phyloP scores from a whole-genome alignment of 1,140 invertebrate genomes.

The Platyscapa corneri region DNA sequence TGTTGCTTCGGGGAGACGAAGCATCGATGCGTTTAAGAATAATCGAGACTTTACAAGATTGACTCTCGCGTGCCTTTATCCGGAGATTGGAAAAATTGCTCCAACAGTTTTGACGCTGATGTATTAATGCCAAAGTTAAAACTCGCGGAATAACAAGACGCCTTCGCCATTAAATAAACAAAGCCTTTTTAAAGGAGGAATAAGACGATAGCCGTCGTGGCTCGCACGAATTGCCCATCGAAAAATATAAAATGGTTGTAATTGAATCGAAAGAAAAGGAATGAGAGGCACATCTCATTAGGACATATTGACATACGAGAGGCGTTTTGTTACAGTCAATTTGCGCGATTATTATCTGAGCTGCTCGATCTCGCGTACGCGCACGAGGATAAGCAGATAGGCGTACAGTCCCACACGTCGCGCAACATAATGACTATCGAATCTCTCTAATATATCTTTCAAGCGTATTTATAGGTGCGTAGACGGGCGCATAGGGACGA shows the following conservation, averaged over 20 bases:
- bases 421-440: slow-evolving; percentile 44
- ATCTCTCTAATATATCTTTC: slow-evolving; percentile 43
- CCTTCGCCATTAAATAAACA: too few relatives aligned
- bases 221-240: background rate
- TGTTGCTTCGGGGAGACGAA: too few relatives aligned
- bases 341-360: slow-evolving; percentile 40
- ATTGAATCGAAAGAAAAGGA: background rate
- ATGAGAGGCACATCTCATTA: slow-evolving; percentile 39
- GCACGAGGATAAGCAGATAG: slow-evolving; percentile 21
- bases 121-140: too few relatives aligned
- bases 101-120: too few relatives aligned
- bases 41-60: too few relatives aligned
- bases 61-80: too few relatives aligned
- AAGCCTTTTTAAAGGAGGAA: background rate
- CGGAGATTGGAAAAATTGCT: too few relatives aligned
- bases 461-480: background rate
- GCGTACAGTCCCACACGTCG: slow-evolving; percentile 10
- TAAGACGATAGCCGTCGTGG: background rate
- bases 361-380: slow-evolving; percentile 4
- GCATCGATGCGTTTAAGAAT: too few relatives aligned
- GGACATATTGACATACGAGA: slow-evolving; percentile 44
- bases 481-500: background rate
- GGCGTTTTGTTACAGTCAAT: slow-evolving; percentile 45
- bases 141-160: too few relatives aligned
- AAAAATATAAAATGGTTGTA: background rate